phyloP scores from a whole-genome alignment of 2,888 invertebrate genomes.

The Xestia xanthographa region DNA sequence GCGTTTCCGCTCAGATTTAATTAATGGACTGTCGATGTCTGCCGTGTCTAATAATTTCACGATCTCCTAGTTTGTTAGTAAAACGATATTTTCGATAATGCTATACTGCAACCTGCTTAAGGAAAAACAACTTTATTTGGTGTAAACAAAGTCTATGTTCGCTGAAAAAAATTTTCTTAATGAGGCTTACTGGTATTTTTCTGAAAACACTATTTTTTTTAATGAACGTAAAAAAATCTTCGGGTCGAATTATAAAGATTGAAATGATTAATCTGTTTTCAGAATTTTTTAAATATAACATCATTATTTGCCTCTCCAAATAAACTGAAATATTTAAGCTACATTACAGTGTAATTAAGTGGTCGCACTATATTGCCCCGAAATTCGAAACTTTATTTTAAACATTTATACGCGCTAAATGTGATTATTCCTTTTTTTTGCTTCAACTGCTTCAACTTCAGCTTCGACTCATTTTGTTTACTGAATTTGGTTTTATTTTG shows the following conservation, averaged over 20 bases:
- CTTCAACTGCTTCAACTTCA: no score
- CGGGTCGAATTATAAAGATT: background rate
- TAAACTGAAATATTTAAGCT: conserved; percentile 24
- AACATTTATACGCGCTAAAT: conserved; percentile 21
- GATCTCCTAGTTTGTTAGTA: conserved; percentile 52
- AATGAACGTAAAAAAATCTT: conserved; percentile 2
- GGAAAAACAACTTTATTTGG: conserved; percentile 31
- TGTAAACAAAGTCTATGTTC: conserved; percentile 24
- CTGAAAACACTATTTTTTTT: conserved; percentile 14
- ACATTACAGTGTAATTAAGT: conserved; percentile 16
- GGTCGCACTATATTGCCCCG: conserved; percentile 21
- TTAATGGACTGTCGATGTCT: conserved; percentile 76
- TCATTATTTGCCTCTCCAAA: conserved; percentile 7
- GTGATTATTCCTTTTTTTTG: conserved; percentile 4
- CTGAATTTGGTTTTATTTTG: background rate
- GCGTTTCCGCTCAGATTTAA: conserved; percentile 77
- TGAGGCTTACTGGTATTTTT: conserved; percentile 30
- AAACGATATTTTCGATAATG: conserved; percentile 50
- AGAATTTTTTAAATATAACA: background rate
- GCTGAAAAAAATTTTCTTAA: background rate
- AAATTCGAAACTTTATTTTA: conserved; percentile 24
- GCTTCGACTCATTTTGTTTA: background rate
- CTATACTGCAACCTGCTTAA: background rate
- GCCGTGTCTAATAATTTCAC: conserved; percentile 67
- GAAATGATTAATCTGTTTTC: conserved; percentile 15